phyloP scores from a whole-genome alignment of 64 coral and sea anemone species.

The Montipora sp. region DNA sequence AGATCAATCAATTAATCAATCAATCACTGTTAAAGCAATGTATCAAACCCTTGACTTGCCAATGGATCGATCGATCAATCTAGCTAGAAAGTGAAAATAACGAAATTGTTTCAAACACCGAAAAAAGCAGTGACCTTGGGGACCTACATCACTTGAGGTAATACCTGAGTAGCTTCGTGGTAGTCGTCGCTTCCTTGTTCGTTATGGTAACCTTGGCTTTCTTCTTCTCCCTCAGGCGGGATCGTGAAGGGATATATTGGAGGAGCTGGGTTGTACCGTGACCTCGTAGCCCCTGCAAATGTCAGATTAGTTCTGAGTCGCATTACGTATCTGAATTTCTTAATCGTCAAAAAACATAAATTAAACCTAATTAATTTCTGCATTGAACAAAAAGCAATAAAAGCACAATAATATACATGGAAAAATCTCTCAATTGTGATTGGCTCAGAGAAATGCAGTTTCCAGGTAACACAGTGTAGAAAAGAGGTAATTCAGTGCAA shows the following conservation, averaged over 20 bases:
- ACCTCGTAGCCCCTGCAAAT: conserved; percentile 3
- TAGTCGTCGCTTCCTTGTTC: conserved; percentile 14
- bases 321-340: background rate
- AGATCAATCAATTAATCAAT: background rate
- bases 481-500: too few species aligned
- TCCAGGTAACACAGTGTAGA: too few species aligned
- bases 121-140: too few species aligned
- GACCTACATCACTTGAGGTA: background rate
- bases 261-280: conserved; percentile 25
- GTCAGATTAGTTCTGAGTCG: background rate
- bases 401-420: too few species aligned
- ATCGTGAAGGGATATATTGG: conserved; percentile 78
- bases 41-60: too few species aligned
- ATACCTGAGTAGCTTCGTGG: conserved; percentile 16
- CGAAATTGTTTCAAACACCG: background rate
- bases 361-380: too few species aligned
- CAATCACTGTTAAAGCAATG: background rate
- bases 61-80: background rate
- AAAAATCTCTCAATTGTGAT: too few species aligned
- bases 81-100: background rate
- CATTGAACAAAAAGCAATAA: too few species aligned
- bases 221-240: conserved; percentile 57
- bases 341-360: background rate
- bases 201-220: conserved; percentile 54
- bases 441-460: too few species aligned